Evolutionary conservation across 2,888 invertebrate genomes (phyloP), one percentile per base, ranked within the genome.

Genomic region (Micoletzkya japonica): DNA sequence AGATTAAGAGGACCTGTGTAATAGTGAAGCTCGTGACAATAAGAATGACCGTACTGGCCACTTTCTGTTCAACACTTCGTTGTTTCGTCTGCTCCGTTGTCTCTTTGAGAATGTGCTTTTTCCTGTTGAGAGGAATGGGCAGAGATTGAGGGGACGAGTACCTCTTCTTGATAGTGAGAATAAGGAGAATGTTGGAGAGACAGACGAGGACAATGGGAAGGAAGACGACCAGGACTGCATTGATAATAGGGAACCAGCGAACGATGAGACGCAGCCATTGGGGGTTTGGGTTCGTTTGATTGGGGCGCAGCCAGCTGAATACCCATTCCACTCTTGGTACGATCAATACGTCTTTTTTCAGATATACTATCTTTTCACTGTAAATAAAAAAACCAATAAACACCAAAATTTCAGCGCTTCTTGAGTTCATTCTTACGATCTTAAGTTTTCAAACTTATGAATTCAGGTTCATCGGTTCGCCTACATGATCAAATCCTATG

Each of bases 181-280:
- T 81, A 17, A 83, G 77, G 73, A 81, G 74, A 10, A 74, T 74
- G 72, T 83, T 83, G 37, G 80, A 80, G 54, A 82, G 64, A 39
- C 78, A 72, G 14, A 83, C 79, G 30, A 83, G 71, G 7, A 82
- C 60, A 61, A 82, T 77, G 7, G 83, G 83, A 2, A 82, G 58
- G 57, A 83, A 74, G 39, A 83, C 78, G 54, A 83, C 80, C 30
- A 81, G 74, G 54, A 82, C 73, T 2, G 79, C 83, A 50, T 73
- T 72, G 60, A 82, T 72, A 59, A 75, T 72, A 0, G 78, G 78
- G 2, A 72, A 72, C 63, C 72, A 74, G n/a, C 74, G 54, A 4
- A 75, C 75, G 36, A 78, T 28, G 20, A 49, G 28, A 64, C 64
- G 64, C 30, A 64, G 34, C 64, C 64, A 64, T n/a, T 6, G 24